Base-by-base conservation (phyloP, 2,888 invertebrate genomes). In the Chesias legatella region DNA sequence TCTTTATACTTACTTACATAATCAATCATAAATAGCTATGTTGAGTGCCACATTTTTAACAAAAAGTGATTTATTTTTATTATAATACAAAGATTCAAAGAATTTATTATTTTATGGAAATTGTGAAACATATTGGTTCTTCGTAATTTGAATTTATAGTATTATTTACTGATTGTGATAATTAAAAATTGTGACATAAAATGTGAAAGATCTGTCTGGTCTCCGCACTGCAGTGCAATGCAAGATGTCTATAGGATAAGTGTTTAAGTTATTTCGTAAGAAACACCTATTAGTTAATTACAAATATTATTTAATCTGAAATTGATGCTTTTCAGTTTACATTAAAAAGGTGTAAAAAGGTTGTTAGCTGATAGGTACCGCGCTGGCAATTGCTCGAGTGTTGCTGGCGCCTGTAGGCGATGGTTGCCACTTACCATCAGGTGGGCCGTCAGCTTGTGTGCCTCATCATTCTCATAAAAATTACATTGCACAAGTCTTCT, bases 81-180 rank as follows among this genome's bases (percentile, higher is more conserved):
- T 33, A 3, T 32, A 37, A 33, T 34, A 44, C 47, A 41, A 33
- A 44, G 13, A 41, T 40, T 42, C 23, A 10, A 47, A 33, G 49
- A 50, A 53, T 53, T 49, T 48, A 52, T 53, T 48, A 44, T 45
- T 53, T 48, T 40, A 42, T 43, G 21, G 34, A 24, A 39, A 47
- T 33, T 42, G 24, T 41, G 42, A 46, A 37, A 27, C 38, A 47
- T 37, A 45, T 51, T 42, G 44, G 29, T 42, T 44, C 23, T 36
- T 34, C 29, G 41, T 36, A n/a, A n/a, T 37, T 46, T 43, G 43
- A 51, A 48, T 51, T 45, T 54, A 46, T 51, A 44, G 39, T 51
- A 54, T 56, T 49, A 48, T 53, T 51, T 57, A 52, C 43, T 55
- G 46, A 58, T 49, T 61, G 59, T 61, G 61, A 58, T 59, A 59